Conservation (phyloP, 2,797 vertebrate genomes). For the Catamblyrhynchus diadema region DNA sequence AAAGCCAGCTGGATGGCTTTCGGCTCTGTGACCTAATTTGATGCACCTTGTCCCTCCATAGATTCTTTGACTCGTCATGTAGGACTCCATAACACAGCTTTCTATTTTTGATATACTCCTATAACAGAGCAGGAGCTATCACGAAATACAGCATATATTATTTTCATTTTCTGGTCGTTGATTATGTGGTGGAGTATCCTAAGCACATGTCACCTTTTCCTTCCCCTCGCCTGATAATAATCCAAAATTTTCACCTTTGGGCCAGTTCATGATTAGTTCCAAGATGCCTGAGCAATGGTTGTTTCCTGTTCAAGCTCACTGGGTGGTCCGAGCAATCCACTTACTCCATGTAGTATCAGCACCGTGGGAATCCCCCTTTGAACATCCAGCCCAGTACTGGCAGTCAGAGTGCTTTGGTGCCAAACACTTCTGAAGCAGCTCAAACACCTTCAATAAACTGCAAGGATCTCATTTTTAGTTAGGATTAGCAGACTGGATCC, state of each 20-base stretch:
- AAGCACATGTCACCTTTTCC: not conserved
- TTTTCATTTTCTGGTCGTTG: not conserved
- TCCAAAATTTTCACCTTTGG: not conserved
- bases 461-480: not conserved
- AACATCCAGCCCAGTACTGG: not conserved
- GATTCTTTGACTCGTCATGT: not conserved
- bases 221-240: not conserved
- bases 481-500: rapidly evolving
- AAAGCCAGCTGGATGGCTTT: not conserved
- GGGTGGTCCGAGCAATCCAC: not conserved
- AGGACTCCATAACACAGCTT: not conserved
- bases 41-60: not conserved
- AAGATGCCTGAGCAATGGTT: rapidly evolving
- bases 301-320: not conserved
- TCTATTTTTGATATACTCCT: not conserved
- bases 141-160: not conserved
- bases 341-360: not conserved
- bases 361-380: not conserved
- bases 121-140: not conserved
- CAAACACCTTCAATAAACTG: not conserved
- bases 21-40: not conserved
- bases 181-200: not conserved
- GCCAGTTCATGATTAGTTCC: not conserved
- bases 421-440: not conserved
- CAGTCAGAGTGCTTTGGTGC: not conserved